A percentile compares a stretch with the other conserved stretches of the same genome.
Evolutionary conservation across 2,888 invertebrate species (phyloP).

Genomic region (Lasioglossum morio): DNA sequence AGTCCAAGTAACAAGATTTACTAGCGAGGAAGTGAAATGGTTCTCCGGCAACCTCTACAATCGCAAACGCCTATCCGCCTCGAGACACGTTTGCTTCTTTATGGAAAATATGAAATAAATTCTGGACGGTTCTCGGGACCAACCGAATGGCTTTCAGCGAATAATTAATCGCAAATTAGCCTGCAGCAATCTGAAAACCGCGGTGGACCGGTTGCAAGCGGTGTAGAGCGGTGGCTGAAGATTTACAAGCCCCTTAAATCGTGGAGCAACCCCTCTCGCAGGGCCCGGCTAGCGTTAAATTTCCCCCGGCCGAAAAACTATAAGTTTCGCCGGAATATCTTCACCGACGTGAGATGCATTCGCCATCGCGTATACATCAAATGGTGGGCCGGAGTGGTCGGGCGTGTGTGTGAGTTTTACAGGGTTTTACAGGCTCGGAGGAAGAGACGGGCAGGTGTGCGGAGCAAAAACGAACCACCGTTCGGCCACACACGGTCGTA

Average conservation of each 20-base stretch:
- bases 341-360: slow-evolving; percentile 29
- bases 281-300: slow-evolving; percentile 19
- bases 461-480: slow-evolving; percentile 20
- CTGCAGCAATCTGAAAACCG: slow-evolving; percentile 2
- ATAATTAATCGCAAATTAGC: slow-evolving; percentile 10
- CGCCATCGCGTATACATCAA: slow-evolving; percentile 29
- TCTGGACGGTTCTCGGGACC: neutral
- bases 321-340: slow-evolving; percentile 26
- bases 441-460: slow-evolving; percentile 12
- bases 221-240: neutral
- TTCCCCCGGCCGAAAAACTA: slow-evolving; percentile 24
- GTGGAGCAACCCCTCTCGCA: slow-evolving; percentile 14
- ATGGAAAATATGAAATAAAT: neutral
- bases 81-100: neutral
- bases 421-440: neutral
- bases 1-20: neutral
- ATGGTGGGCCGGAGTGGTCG: neutral
- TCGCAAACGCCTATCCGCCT: neutral
- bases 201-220: neutral
- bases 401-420: neutral
- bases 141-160: neutral
- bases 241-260: slow-evolving; percentile 26
- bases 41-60: neutral
- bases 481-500: slow-evolving; percentile 13
- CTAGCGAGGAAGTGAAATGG: neutral